Conservation (phyloP, 2,888 invertebrate species). For the Chelonus formosanus region DNA sequence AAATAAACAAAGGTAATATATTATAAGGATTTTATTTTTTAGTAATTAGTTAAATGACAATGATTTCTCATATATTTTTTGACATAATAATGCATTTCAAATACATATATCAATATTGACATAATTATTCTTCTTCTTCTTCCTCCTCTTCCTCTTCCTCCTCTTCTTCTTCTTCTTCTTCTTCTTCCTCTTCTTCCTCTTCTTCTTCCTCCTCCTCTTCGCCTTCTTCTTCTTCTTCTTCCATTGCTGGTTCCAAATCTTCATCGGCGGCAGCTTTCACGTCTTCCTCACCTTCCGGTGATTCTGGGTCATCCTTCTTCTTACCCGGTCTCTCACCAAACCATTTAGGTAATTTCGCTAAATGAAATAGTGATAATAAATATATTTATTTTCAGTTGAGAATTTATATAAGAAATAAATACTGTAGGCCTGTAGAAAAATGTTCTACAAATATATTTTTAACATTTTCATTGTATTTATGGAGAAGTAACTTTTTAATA, state of each 20-base stretch:
- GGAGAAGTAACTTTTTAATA: no score
- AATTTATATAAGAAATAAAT: no score
- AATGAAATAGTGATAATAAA: constrained; percentile 31
- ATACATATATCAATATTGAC: no score
- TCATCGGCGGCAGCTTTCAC: constrained; percentile 80
- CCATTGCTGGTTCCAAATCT: constrained; percentile 75
- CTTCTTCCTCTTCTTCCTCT: constrained; percentile 50
- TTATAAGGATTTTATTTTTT: no score
- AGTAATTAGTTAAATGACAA: no score
- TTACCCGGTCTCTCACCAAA: constrained; percentile 95
- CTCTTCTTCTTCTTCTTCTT: constrained; percentile 58
- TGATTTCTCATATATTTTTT: no score
- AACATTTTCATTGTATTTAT: no score
- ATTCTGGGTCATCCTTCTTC: constrained; percentile 87
- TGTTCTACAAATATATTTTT: no score
- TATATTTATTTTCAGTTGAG: no score
- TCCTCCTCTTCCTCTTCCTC: constrained; percentile 62
- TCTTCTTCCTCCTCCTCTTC: constrained; percentile 71
- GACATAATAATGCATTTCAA: no score
- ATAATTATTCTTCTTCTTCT: constrained; percentile 52
- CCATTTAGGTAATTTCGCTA: constrained; percentile 94
- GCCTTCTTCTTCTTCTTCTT: constrained; percentile 76
- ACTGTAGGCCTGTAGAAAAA: no score
- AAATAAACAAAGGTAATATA: no score
- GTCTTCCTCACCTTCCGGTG: constrained; percentile 91